phyloP scores from a whole-genome alignment of 2,888 invertebrate genomes.

The Athalia rosae region DNA sequence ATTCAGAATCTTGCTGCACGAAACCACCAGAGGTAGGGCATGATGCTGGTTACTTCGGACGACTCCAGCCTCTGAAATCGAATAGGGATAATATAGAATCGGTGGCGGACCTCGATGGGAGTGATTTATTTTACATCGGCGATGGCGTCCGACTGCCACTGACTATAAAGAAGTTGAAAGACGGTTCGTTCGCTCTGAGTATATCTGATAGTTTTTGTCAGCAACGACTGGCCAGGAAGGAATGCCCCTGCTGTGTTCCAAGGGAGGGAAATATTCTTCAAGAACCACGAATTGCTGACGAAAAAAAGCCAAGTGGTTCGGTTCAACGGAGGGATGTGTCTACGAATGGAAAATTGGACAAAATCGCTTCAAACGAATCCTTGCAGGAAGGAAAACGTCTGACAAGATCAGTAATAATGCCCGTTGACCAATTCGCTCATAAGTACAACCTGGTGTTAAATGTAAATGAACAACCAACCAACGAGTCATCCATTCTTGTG shows the following conservation, averaged over 20 bases:
- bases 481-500: not conserved
- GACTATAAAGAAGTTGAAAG: conserved; percentile 59
- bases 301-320: not conserved
- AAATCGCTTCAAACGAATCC: not conserved
- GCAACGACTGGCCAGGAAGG: conserved; percentile 52
- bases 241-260: conserved; percentile 63
- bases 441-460: conserved; percentile 59
- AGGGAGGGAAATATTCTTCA: conserved; percentile 48
- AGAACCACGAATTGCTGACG: conserved; percentile 21
- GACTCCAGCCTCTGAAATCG: conserved; percentile 35
- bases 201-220: conserved; percentile 63
- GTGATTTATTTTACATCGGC: conserved; percentile 63
- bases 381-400: conserved; percentile 25
- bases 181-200: conserved; percentile 64
- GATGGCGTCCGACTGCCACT: conserved; percentile 66
- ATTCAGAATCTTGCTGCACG: not conserved
- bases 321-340: not conserved
- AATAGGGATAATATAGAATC: conserved; percentile 8
- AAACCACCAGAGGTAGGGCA: conserved; percentile 21
- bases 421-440: conserved; percentile 56
- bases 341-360: not conserved
- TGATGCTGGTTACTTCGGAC: conserved; percentile 48
- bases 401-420: conserved; percentile 51
- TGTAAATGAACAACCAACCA: conserved; percentile 20
- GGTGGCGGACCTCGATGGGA: conserved; percentile 51